phyloP scores from a whole-genome alignment of 2,113 vertebrate species.

The Microtus montanus region DNA sequence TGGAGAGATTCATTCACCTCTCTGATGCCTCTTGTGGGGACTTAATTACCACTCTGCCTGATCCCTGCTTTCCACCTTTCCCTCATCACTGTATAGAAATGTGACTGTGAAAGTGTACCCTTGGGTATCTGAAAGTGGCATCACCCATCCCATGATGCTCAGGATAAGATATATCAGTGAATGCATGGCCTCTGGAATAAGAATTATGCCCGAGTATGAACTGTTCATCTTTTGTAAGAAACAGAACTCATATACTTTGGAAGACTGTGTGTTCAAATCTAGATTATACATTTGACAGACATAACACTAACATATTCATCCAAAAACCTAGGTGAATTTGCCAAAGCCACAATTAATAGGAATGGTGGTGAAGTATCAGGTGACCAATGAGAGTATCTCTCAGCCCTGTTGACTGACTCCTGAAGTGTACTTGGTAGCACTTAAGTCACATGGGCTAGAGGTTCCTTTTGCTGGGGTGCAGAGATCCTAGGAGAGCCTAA shows the following conservation, averaged over 20 bases:
- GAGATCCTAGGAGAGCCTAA: not conserved
- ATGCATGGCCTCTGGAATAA: not conserved
- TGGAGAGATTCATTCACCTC: not conserved
- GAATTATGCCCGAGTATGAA: not conserved
- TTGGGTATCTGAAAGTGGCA: not conserved
- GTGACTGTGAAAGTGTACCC: not conserved
- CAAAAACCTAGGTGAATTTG: constrained; percentile 8
- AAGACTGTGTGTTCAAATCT: not conserved
- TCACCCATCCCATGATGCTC: not conserved
- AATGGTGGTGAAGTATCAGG: not conserved
- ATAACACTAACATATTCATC: not conserved
- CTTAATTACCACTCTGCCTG: not conserved
- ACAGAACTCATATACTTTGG: not conserved
- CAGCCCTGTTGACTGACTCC: not conserved
- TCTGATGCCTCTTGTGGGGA: not conserved
- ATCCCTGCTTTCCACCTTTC: not conserved
- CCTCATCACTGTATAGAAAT: not conserved
- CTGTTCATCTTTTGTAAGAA: not conserved
- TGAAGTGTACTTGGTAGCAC: not conserved
- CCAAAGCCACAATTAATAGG: not conserved
- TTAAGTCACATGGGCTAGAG: not conserved
- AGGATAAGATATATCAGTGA: not conserved
- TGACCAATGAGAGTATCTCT: not conserved
- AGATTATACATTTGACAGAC: not conserved
- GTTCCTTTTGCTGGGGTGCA: not conserved